A percentile compares a stretch with the other conserved stretches of the same genome.
phyloP scores from a whole-genome alignment of 2,888 invertebrate genomes.

The Heliconius hortense region DNA sequence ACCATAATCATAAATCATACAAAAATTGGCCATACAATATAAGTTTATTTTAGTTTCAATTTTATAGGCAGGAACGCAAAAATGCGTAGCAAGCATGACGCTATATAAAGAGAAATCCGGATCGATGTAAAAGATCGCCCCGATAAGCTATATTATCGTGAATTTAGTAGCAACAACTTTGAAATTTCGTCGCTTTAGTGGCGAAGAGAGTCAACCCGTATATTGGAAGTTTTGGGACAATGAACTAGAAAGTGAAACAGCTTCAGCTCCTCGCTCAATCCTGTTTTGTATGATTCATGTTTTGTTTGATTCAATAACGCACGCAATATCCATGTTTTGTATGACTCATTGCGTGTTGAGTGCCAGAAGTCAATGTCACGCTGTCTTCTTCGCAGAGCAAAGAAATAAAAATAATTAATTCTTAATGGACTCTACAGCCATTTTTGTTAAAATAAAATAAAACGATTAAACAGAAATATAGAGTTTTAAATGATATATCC shows the following conservation, averaged over 20 bases:
- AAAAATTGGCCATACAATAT: conserved; percentile 17
- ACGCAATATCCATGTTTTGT: too few relatives aligned
- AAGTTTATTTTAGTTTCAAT: conserved; percentile 13
- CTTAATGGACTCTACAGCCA: too few relatives aligned
- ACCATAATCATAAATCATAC: conserved; percentile 19
- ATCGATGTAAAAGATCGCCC: conserved; percentile 57
- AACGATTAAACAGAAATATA: too few relatives aligned
- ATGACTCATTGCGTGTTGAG: too few relatives aligned
- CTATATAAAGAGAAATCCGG: conserved; percentile 70
- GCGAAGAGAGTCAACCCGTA: neutral
- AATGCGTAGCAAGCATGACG: conserved; percentile 63
- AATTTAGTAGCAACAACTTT: conserved; percentile 65
- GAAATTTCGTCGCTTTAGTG: conserved; percentile 40
- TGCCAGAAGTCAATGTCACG: too few relatives aligned
- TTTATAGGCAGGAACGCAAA: conserved; percentile 17
- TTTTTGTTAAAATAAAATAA: too few relatives aligned
- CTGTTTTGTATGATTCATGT: too few relatives aligned
- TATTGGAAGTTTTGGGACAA: neutral
- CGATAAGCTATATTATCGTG: conserved; percentile 73
- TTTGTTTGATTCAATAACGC: too few relatives aligned
- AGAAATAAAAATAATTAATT: too few relatives aligned
- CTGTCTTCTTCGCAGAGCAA: too few relatives aligned
- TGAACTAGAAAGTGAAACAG: neutral
- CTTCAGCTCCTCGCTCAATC: too few relatives aligned
- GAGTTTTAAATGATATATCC: too few relatives aligned